Evolutionary conservation across 2,113 vertebrate genomes (phyloP), one percentile per base, ranked within the genome.

Genomic region (Anser brachyrhynchus): DNA sequence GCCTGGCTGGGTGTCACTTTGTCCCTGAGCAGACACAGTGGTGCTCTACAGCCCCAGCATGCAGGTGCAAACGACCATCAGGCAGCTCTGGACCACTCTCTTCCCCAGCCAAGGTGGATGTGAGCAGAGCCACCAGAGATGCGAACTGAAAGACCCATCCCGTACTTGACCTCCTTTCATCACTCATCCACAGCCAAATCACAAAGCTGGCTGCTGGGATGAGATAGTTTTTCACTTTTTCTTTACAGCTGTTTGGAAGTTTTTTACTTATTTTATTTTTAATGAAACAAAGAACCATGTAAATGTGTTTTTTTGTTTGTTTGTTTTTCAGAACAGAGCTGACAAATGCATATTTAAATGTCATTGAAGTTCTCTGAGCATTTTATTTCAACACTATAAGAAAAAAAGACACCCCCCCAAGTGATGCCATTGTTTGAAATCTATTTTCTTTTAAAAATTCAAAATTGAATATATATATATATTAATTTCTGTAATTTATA

Each of bases 141-240:
- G 55, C 0, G 3, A 43, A 72, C 84, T 51, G 78, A 39, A 79
- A 39, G 79, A 51, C 69, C 89, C 55, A 64, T 46, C 89, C 90
- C 75, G 8, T 59, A 37, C 13, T 1, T 66, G 75, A 91, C 78
- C 94, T 94, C 75, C 89, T 96, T 91, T 96, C 93, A 88, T 91
- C 94, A 0, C 90, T 64, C 81, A 61, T 94, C 8, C 4, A 0
- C 2, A 3, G 69, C 66, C 84, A 58, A 83, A 78, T 70, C 28
- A 0, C 44, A 83, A 79, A 92, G 44, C 35, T 12, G 46, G 65
- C 87, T 94, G 81, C 67, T 94, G 93, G 3, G n/a, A 78, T 58
- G 49, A 92, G 58, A 70, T 72, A 78, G 44, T 52, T 89, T 95
- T 87, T 49, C 21, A 7, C 66, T 61, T 75, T 43, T 86, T 49